Conservation (phyloP, 2,113 vertebrate species). For the cattle (Bos taurus) region DNA sequence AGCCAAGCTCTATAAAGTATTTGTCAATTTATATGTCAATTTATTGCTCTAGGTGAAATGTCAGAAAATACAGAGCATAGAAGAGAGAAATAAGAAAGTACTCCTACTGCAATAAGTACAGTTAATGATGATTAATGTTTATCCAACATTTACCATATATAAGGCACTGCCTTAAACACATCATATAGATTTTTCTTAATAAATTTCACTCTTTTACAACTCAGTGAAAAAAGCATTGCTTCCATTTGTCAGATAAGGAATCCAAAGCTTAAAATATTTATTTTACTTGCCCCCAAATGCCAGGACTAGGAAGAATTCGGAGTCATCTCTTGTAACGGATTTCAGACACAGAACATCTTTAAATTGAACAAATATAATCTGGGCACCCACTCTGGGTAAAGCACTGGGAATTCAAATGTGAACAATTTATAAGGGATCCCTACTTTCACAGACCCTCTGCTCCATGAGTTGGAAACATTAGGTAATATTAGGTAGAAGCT, state of each 20-base stretch:
- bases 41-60: not conserved
- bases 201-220: not conserved
- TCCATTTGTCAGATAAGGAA: constrained; percentile 7
- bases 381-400: not conserved
- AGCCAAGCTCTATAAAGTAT: not conserved
- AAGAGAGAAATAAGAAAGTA: not conserved
- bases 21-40: not conserved
- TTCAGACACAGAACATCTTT: not conserved
- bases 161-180: not conserved
- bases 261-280: not conserved
- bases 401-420: not conserved
- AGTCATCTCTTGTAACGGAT: not conserved
- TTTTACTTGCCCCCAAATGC: not conserved
- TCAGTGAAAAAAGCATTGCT: not conserved
- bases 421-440: not conserved
- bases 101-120: not conserved
- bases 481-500: not conserved
- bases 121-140: not conserved
- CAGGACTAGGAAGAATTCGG: not conserved
- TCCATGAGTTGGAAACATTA: not conserved
- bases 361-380: not conserved
- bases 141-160: not conserved
- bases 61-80: not conserved
- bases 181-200: not conserved
- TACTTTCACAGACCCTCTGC: not conserved